Evolutionary conservation across 2,113 vertebrate species (phyloP), one percentile per base, ranked within the genome.

Genomic region (Podarcis muralis): DNA sequence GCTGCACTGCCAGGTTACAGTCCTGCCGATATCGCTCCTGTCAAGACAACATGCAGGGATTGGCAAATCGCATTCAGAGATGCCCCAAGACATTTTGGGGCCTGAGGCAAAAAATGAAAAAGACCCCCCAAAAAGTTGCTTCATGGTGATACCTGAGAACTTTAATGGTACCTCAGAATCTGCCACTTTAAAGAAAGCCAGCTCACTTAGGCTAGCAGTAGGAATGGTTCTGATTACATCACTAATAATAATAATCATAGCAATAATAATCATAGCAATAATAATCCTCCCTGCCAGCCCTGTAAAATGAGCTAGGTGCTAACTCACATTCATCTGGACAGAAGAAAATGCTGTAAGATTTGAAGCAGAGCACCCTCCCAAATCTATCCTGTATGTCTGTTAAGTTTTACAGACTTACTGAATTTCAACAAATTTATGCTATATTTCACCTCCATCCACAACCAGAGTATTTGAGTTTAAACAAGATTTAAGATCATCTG

Each of bases 11-110:
- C 83, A 99, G 95, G 94, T 99, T 99, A 92, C 99, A 99, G 96
- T 99, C 99, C 94, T 98, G 98, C 35, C 99, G 96, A 95, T 99
- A 99, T 2, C 99, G 98, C 74, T 99, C 99, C 99, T 99, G 91
- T 40, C 94, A 91, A 93, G 40, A 91, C n/a, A 78, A 88, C 72
- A 25, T 16, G 90, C 0, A 0, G 27, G 7, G 22, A 53, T 85
- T 66, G 87, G 89, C 62, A 11, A n/a, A 37, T 4, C 48, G 81
- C 83, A 93, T 43, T 65, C 53, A 22, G 0, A 0, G 15, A 72
- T 0, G 0, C 8, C 15, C 66, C 53, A 11, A 81, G 90, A 80
- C 8, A 48, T 27, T 16, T 37, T 18, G 4, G 25, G 2, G 23
- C 9, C 30, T 43, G 12, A 66, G 22, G 7, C 37, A 88, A 40